Evolutionary conservation across 2,888 invertebrate species (phyloP), one percentile per base, ranked within the genome.

Genomic region (Drosophila melanosoma): DNA sequence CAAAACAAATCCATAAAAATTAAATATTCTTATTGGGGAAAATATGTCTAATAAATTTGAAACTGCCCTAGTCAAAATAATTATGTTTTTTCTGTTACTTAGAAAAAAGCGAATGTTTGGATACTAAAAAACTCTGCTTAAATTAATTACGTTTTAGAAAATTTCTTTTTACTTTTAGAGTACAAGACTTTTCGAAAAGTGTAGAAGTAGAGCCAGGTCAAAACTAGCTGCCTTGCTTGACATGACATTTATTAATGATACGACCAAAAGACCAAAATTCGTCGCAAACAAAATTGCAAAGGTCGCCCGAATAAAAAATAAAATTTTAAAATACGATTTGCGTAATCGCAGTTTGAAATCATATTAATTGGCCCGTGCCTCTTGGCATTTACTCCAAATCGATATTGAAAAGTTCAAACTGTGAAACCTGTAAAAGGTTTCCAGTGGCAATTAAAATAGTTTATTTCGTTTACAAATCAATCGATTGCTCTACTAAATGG

Each of bases 201-300:
- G 20, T 45, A 10, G 26, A 56, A 23, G 42, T 35, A 33, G 20
- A 49, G 45, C 52, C 63, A 45, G 40, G 60, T 32, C 40, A 54
- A 40, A 15, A 33, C 56, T 52, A 69, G 48, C 36, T 58, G 69
- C 56, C 63, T 58, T 59, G n/a, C 20, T 53, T 26, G 29, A 29
- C 29, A 64, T 71, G 89, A 85, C 85, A 80, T 82, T 85, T 85
- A 85, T 84, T 84, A 89, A 85, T 85, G 85, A 74, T 89, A 57
- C 70, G 54, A 56, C 35, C 49, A 49, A 66, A 67, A 76, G 52
- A 58, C 40, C 38, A 49, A 66, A 67, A 76, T 57, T 68, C 68
- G 36, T 57, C 35, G 68, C 59, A 74, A 53, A 57, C 57, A 42
- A 7, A 69, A 40, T 68, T 69, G 62, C 59, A 59, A 64, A 56